A percentile compares a stretch with the other conserved stretches of the same genome.
Conservation (phyloP, 2,113 vertebrate species). For the Lethenteron reissneri region DNA sequence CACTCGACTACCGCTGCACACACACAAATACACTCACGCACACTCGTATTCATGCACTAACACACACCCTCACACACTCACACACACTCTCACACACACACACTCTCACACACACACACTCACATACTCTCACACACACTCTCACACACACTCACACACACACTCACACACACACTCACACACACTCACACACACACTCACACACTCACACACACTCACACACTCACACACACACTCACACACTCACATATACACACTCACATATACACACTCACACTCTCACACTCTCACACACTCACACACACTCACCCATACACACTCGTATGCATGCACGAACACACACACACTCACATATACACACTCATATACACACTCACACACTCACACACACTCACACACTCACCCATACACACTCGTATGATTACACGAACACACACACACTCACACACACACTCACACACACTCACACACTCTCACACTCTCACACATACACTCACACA, state of each 20-base stretch:
- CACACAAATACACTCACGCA: neutral
- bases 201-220: neutral
- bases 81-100: neutral
- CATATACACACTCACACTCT: neutral
- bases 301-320: neutral
- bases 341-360: neutral
- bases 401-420: neutral
- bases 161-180: neutral
- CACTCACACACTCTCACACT: neutral
- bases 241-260: neutral
- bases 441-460: neutral
- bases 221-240: neutral
- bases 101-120: neutral
- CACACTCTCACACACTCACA: neutral
- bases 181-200: neutral
- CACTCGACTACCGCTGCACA: neutral
- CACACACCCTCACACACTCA: neutral
- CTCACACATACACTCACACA: neutral
- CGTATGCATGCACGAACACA: neutral
- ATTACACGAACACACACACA: neutral
- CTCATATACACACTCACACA: neutral
- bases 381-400: neutral
- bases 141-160: neutral
- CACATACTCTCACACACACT: neutral
- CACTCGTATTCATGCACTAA: neutral